Evolutionary conservation across 2,888 invertebrate genomes (phyloP).

Genomic region (Cryptocephalus primarius): DNA sequence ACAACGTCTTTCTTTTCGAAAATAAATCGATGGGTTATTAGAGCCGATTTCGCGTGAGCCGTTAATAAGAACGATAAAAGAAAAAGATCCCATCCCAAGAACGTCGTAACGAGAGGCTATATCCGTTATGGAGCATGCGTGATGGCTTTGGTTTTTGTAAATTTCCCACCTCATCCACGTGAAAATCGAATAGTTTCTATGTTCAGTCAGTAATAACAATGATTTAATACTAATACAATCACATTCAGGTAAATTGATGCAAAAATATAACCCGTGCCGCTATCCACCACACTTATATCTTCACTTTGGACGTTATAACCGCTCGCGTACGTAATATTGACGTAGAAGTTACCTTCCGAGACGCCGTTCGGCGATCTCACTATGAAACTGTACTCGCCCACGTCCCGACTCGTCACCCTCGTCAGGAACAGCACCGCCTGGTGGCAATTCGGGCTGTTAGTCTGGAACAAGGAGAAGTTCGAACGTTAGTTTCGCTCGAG

Average conservation of each 20-base stretch:
- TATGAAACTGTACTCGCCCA: constrained; percentile 52
- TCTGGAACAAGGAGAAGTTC: constrained; percentile 34
- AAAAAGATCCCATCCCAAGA: too few relatives aligned
- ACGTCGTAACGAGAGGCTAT: too few relatives aligned
- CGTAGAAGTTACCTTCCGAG: constrained; percentile 49
- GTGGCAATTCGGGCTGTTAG: constrained; percentile 42
- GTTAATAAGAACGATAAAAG: too few relatives aligned
- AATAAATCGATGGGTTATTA: too few relatives aligned
- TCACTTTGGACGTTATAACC: constrained; percentile 28
- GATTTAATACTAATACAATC: constrained; percentile 29
- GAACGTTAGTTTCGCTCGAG: too few relatives aligned
- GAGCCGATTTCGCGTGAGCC: too few relatives aligned
- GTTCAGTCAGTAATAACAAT: constrained; percentile 33
- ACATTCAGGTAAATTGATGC: constrained; percentile 31
- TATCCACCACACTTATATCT: constrained; percentile 18
- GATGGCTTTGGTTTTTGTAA: too few relatives aligned
- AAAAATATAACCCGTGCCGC: constrained; percentile 15
- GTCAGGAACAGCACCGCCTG: constrained; percentile 48
- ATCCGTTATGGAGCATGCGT: too few relatives aligned
- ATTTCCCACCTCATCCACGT: too few relatives aligned
- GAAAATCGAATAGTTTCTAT: constrained; percentile 6
- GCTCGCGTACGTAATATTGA: constrained; percentile 48
- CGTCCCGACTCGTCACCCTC: constrained; percentile 45
- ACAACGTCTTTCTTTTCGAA: background rate
- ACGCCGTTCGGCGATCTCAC: constrained; percentile 52